Percentiles rank a stretch among this genome's conserved stretches.
phyloP scores from a whole-genome alignment of 2,113 vertebrate species.

The Saccopteryx bilineata region DNA sequence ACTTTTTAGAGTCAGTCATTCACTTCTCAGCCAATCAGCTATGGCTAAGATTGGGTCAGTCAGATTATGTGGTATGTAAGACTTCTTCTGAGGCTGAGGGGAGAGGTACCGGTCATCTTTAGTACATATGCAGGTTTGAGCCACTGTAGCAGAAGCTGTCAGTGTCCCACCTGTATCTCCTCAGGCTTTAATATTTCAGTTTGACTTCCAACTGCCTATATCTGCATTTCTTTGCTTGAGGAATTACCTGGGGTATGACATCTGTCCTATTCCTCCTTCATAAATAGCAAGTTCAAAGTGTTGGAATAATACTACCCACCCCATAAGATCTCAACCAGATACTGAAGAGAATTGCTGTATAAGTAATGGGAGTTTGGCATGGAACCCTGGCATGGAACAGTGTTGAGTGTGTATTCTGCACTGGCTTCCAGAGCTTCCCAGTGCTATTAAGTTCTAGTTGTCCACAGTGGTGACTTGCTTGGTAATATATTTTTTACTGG shows the following conservation, averaged over 20 bases:
- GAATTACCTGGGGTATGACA: not conserved
- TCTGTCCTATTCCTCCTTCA: accelerated
- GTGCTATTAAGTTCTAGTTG: not conserved
- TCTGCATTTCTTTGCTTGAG: not conserved
- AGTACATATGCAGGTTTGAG: not conserved
- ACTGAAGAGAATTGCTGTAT: not conserved
- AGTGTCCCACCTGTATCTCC: not conserved
- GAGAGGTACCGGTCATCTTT: not conserved
- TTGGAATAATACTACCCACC: not conserved
- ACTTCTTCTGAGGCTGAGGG: not conserved
- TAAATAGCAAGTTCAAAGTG: not conserved
- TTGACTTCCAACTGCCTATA: not conserved
- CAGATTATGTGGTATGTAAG: not conserved
- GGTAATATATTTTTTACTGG: not conserved
- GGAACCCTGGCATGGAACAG: not conserved
- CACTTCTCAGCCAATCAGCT: not conserved
- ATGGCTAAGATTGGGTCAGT: not conserved
- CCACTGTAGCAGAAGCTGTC: not conserved
- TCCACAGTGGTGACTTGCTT: not conserved
- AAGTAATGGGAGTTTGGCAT: not conserved
- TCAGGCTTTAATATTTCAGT: not conserved
- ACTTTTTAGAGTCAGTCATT: not conserved
- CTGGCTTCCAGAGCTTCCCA: not conserved
- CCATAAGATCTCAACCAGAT: not conserved
- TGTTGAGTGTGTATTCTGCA: not conserved